Evolutionary conservation across 1,140 invertebrate genomes (phyloP).

Genomic region (Tribolium madens): DNA sequence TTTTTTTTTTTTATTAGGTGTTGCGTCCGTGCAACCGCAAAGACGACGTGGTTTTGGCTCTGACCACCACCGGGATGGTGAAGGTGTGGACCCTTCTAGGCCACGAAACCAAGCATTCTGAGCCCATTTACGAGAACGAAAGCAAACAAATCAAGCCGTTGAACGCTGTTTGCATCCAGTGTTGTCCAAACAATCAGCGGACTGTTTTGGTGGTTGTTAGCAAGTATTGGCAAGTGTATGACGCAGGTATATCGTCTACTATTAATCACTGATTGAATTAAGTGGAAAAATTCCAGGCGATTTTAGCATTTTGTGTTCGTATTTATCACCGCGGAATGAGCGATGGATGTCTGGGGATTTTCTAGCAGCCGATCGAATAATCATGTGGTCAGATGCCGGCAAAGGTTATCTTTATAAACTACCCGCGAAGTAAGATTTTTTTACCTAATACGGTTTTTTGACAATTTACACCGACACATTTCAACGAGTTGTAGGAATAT

Average conservation of each 20-base stretch:
- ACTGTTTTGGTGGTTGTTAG: constrained; percentile 97
- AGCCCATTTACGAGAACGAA: constrained; percentile 96
- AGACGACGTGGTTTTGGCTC: constrained; percentile 96
- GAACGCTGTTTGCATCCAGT: constrained; percentile 93
- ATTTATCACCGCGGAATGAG: constrained; percentile 84
- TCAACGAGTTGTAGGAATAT: neutral
- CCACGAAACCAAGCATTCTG: constrained; percentile 86
- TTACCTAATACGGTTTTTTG: neutral
- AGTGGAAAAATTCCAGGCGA: constrained; percentile 78
- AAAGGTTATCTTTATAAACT: constrained; percentile 95
- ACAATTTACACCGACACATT: constrained; percentile 39
- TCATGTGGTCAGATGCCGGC: constrained; percentile 94
- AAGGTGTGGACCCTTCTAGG: constrained; percentile 97
- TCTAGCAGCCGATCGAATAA: constrained; percentile 87
- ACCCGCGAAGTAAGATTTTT: constrained; percentile 87
- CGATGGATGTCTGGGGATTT: constrained; percentile 97
- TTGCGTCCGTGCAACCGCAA: constrained; percentile 88
- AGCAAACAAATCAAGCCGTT: constrained; percentile 96
- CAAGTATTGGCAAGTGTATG: constrained; percentile 96
- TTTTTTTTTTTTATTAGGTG: constrained; percentile 65
- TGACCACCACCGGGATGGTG: constrained; percentile 96
- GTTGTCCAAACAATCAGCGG: constrained; percentile 94
- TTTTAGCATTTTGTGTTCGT: constrained; percentile 93
- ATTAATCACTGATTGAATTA: neutral
- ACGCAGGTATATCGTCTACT: constrained; percentile 68